Evolutionary conservation across 2,797 vertebrate genomes (phyloP), one percentile per base, ranked within the genome.

Genomic region (Echiichthys vipera): DNA sequence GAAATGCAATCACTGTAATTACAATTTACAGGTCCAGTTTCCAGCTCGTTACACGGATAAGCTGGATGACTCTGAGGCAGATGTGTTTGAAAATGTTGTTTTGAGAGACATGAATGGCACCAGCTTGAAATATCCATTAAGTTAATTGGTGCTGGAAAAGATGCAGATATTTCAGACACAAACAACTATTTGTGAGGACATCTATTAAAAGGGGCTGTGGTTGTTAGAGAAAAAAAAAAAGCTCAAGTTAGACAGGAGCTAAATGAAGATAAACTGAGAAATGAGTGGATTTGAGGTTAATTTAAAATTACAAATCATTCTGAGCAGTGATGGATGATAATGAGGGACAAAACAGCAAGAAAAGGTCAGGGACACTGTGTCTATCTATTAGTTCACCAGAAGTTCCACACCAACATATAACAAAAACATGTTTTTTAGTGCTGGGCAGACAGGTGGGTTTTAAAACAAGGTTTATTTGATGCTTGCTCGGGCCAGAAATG

Each of bases 251-350:
- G 24, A 47, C 45, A 36, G 53, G 7, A n/a, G 42, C 18, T 42
- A 50, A 65, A 80, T 62, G 62, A 53, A 75, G 55, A 71, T 62
- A 18, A 66, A 71, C 36, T 61, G 15, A 39, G 20, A 15, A 18
- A 45, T 30, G 24, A 51, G n/a, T 37, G 7, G 2, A 30, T 37
- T 4, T 47, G 2, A 29, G 39, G 18, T 24, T 49, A 17, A 51
- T 63, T 73, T 45, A n/a, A 57, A 43, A 51, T 73, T 40, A 55
- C 7, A 50, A 50, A 43, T 57, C 30, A 37, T 2, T 27, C 46
- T 69, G 37, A 53, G 36, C 17, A 24, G 15, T 65, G 54, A 47
- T 6, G n/a, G n/a, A n/a, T 46, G 32, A 58, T 73, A 20, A 50
- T 40, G 32, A 29, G 29, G 4, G 6, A 29, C 39, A 36, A 51